Percentiles rank a stretch among this genome's conserved stretches.
phyloP scores from a whole-genome alignment of 2,113 vertebrate species.

The Pelmatolapia mariae region DNA sequence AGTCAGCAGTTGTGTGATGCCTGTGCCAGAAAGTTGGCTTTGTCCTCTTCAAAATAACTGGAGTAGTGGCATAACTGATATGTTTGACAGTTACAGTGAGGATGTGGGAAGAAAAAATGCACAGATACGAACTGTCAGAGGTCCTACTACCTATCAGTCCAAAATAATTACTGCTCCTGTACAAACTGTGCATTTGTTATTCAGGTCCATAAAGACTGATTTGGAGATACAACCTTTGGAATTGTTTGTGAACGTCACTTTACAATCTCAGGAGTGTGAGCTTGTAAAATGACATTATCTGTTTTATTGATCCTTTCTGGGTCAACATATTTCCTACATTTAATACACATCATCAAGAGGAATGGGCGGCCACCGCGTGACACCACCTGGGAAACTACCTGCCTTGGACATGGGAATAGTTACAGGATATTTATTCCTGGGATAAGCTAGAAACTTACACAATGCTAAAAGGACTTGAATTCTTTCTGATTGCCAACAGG shows the following conservation, averaged over 20 bases:
- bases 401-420: not conserved
- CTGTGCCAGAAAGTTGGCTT: not conserved
- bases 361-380: accelerated
- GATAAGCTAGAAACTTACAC: not conserved
- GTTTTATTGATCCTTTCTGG: not conserved
- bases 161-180: not conserved
- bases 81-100: not conserved
- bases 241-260: not conserved
- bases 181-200: not conserved
- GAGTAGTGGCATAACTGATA: not conserved
- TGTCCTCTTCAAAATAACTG: not conserved
- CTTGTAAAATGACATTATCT: not conserved
- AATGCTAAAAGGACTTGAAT: not conserved
- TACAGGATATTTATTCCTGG: not conserved
- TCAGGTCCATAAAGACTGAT: not conserved
- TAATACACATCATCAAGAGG: not conserved
- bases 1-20: not conserved
- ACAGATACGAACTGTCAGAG: not conserved
- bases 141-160: not conserved
- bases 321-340: not conserved
- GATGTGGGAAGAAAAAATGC: not conserved
- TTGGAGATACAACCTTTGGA: not conserved
- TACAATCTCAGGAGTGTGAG: not conserved
- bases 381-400: not conserved
- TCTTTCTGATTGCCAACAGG: not conserved